These are phyloP conservation scores for Neosalanx taihuensis DNA, from an alignment of 2,797 vertebrate species.

Conservation along the genomic window DNA sequence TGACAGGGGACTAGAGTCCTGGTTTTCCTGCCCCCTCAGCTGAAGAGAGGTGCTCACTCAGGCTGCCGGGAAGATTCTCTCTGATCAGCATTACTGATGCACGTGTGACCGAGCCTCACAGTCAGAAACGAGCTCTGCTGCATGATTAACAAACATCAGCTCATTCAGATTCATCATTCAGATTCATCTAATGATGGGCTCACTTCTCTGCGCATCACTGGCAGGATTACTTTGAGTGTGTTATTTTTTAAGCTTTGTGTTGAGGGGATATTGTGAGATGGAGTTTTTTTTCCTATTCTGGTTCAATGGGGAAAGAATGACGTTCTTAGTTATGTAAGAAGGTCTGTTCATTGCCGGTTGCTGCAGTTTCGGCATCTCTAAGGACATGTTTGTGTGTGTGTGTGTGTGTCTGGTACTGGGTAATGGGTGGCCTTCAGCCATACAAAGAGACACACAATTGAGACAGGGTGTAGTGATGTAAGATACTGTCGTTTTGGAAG, in stretches of 20 bases:
- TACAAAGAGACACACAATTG: slow-evolving; percentile 2
- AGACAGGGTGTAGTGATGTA: background rate
- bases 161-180: too few species aligned
- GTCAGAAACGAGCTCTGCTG: background rate
- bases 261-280: background rate
- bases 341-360: background rate
- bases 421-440: slow-evolving; percentile 17
- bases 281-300: background rate
- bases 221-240: background rate
- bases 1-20: too few species aligned
- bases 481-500: background rate
- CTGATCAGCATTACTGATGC: slow-evolving; percentile 7
- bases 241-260: background rate
- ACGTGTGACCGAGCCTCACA: background rate
- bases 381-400: background rate
- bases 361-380: background rate
- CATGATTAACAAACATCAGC: too few species aligned
- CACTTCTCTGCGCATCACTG: background rate
- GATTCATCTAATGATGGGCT: too few species aligned
- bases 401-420: slow-evolving; percentile 2
- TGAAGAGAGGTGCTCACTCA: too few species aligned
- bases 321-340: slow-evolving; percentile 1
- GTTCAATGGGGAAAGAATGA: slow-evolving; percentile 4
- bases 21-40: background rate
- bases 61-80: background rate